Percentiles rank a stretch among this genome's conserved stretches.
phyloP scores from a whole-genome alignment of 2,888 invertebrate species.

The Euspilapteryx auroguttella region DNA sequence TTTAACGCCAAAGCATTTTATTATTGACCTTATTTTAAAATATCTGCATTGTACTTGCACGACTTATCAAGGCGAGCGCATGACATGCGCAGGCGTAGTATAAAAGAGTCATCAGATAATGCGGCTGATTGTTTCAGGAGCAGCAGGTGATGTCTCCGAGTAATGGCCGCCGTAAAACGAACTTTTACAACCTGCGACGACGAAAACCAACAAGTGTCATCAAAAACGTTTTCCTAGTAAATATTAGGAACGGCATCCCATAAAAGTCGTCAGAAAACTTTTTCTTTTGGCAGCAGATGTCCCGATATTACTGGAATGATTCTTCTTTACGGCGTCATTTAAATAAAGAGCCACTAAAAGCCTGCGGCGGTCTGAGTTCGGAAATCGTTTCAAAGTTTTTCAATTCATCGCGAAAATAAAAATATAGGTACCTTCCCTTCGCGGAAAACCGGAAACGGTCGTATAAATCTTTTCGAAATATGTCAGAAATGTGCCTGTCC shows the following conservation, averaged over 20 bases:
- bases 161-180: background rate
- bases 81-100: background rate
- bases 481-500: too few relatives aligned
- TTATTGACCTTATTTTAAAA: too few relatives aligned
- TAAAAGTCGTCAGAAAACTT: slow-evolving; percentile 40
- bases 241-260: slow-evolving; percentile 29
- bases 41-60: too few relatives aligned
- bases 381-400: slow-evolving; percentile 19
- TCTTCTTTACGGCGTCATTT: slow-evolving; percentile 46
- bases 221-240: slow-evolving; percentile 13
- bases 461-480: too few relatives aligned
- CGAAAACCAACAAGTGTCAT: slow-evolving; percentile 2
- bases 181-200: slow-evolving; percentile 1
- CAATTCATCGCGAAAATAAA: slow-evolving; percentile 12
- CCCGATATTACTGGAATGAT: slow-evolving; percentile 33
- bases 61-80: slow-evolving; percentile 10
- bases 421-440: background rate
- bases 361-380: slow-evolving; percentile 18
- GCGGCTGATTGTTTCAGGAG: background rate
- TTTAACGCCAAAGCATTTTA: too few relatives aligned
- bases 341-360: slow-evolving; percentile 36
- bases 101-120: background rate
- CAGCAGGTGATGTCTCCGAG: background rate
- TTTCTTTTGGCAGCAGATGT: slow-evolving; percentile 42
- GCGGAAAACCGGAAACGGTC: too few relatives aligned